phyloP scores from a whole-genome alignment of 1,140 invertebrate species.

The Papilio machaon region DNA sequence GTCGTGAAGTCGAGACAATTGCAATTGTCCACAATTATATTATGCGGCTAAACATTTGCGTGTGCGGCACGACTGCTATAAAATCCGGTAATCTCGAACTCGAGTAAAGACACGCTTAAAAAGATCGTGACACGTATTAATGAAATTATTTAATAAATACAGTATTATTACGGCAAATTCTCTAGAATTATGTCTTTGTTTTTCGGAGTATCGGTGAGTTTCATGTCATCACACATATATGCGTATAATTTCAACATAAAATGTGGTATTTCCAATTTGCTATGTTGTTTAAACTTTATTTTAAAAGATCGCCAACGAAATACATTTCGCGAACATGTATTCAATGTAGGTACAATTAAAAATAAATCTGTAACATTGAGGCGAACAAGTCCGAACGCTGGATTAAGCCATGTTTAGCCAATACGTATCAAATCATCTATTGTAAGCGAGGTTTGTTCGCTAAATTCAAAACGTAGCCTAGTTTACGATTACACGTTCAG shows the following conservation, averaged over 20 bases:
- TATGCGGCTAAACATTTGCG: slow-evolving; percentile 44
- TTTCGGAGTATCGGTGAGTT: too few species aligned
- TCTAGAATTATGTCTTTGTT: too few species aligned
- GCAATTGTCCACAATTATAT: slow-evolving; percentile 48
- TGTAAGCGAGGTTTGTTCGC: slow-evolving; percentile 33
- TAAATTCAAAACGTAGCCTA: slow-evolving; percentile 31
- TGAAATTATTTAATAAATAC: too few species aligned
- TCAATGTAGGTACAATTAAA: neutral
- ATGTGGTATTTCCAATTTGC: neutral
- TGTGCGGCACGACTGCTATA: slow-evolving; percentile 60
- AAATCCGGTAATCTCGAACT: slow-evolving; percentile 50
- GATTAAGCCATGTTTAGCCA: slow-evolving; percentile 33
- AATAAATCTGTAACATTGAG: neutral
- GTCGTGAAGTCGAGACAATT: slow-evolving; percentile 36
- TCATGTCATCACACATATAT: too few species aligned
- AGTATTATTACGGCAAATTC: too few species aligned
- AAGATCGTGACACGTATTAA: slow-evolving; percentile 43
- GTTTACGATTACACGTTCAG: slow-evolving; percentile 30
- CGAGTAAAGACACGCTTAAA: slow-evolving; percentile 50
- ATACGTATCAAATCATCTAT: slow-evolving; percentile 31
- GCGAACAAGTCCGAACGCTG: slow-evolving; percentile 2
- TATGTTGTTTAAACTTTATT: neutral
- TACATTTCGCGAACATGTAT: neutral
- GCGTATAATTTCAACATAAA: neutral
- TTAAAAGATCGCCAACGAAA: neutral